Evolutionary conservation across 1,140 invertebrate genomes (phyloP), one percentile per base, ranked within the genome.

Genomic region (Maniola jurtina): DNA sequence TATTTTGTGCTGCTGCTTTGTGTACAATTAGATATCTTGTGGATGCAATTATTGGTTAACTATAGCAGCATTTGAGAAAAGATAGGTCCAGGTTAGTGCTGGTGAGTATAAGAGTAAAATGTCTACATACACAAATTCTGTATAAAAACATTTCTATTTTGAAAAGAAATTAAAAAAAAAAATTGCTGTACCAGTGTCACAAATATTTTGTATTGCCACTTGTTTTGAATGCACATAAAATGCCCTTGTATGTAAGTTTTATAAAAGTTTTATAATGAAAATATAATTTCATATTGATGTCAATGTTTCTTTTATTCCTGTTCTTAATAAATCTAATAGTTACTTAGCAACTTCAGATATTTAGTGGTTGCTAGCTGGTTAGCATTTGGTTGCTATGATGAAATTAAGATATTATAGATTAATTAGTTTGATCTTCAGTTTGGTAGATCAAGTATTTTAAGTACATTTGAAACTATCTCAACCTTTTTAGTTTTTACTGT

Each of bases 221-320:
- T 48, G n/a, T 48, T 48, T 48, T n/a, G 6, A n/a, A 48, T 15
- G 47, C 47, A 48, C 47, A n/a, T 48, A 14, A n/a, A 2, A 2
- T 25, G n/a, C 25, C 25, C 13, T 55, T 55, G 33, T 55, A 34
- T 55, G 52, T 55, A 55, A 55, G 52, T 55, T 55, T 55, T 55
- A 55, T 25, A 55, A 34, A 50, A 25, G 1, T 16, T 34, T 55
- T 55, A 34, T 34, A 34, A 34, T 11, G 33, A 55, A 34, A 55
- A 55, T 55, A 25, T 55, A 34, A 55, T 11, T 55, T 34, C 9
- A 34, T 34, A 33, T 55, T 55, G 52, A 55, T 11, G 13, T 55
- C 25, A 25, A 25, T 42, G 40, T 3, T 55, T 55, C 25, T 33
- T 55, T 34, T 3, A 11, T 25, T 25, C 25, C 25, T 25, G 1